A percentile compares a stretch with the other conserved stretches of the same genome.
Conservation (phyloP, 2,888 invertebrate genomes). For the Leptinotarsa rubiginosa region DNA sequence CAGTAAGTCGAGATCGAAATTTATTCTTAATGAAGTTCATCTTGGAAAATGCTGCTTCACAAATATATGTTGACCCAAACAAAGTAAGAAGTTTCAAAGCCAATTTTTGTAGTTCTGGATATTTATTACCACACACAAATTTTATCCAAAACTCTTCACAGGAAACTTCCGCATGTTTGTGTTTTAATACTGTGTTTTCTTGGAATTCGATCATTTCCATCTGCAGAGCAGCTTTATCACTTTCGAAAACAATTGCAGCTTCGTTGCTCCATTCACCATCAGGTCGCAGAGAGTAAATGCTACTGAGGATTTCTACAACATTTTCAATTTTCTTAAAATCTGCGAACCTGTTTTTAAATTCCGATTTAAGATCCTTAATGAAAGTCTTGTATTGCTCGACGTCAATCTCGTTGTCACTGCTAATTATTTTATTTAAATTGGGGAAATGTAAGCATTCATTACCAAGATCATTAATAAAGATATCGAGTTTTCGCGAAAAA, state of each 20-base stretch:
- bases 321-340: constrained; percentile 25
- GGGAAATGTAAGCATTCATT: constrained; percentile 16
- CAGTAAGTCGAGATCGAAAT: constrained; percentile 21
- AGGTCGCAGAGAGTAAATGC: constrained; percentile 21
- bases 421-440: constrained; percentile 23
- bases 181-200: constrained; percentile 31
- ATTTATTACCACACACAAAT: constrained; percentile 25
- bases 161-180: constrained; percentile 15
- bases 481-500: constrained; percentile 19
- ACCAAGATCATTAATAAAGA: not conserved
- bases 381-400: constrained; percentile 27
- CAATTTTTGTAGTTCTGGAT: constrained; percentile 24
- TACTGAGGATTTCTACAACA: constrained; percentile 26
- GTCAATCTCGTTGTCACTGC: constrained; percentile 26
- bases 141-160: constrained; percentile 20
- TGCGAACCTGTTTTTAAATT: constrained; percentile 25
- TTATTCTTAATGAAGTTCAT: constrained; percentile 29
- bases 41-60: constrained; percentile 26
- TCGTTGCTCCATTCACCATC: constrained; percentile 19
- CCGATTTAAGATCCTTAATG: constrained; percentile 26
- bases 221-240: constrained; percentile 26
- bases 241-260: constrained; percentile 27
- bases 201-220: constrained; percentile 27
- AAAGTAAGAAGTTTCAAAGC: constrained; percentile 26
- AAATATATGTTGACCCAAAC: constrained; percentile 28